Percentiles rank a stretch among this genome's conserved stretches.
phyloP scores from a whole-genome alignment of 2,888 invertebrate species.

The Tetragonisca angustula region DNA sequence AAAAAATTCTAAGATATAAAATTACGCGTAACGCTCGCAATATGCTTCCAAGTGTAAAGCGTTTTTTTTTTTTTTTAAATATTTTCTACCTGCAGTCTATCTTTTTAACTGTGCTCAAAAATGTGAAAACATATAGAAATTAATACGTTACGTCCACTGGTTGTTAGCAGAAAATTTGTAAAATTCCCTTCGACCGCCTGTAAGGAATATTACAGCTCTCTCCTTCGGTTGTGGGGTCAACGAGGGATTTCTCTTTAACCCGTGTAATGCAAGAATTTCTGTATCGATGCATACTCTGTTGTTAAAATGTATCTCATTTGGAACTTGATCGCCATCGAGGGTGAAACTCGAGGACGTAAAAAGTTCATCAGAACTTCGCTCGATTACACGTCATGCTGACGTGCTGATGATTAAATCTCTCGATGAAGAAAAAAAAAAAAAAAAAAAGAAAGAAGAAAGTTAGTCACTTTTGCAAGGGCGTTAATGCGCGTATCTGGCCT shows the following conservation, averaged over 20 bases:
- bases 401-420: constrained; percentile 10
- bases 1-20: no score
- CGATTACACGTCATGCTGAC: constrained; percentile 1
- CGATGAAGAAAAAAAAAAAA: background rate
- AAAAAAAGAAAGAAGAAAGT: background rate
- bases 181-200: no score
- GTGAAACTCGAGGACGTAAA: constrained; percentile 59
- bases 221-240: background rate
- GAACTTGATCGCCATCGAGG: constrained; percentile 52
- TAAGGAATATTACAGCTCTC: no score
- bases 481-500: background rate
- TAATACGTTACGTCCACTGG: no score
- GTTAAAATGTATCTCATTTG: constrained; percentile 27
- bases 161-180: no score
- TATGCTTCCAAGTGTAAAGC: no score
- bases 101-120: no score
- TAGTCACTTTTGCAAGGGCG: background rate
- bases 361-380: constrained; percentile 43
- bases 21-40: no score
- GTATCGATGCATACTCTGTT: background rate
- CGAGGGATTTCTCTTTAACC: background rate
- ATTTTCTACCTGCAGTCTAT: no score
- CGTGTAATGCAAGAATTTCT: background rate
- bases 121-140: no score
- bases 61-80: no score